Percentiles rank a stretch among this genome's conserved stretches.
phyloP scores from a whole-genome alignment of 2,113 vertebrate species.

The Triplophysa dalaica region DNA sequence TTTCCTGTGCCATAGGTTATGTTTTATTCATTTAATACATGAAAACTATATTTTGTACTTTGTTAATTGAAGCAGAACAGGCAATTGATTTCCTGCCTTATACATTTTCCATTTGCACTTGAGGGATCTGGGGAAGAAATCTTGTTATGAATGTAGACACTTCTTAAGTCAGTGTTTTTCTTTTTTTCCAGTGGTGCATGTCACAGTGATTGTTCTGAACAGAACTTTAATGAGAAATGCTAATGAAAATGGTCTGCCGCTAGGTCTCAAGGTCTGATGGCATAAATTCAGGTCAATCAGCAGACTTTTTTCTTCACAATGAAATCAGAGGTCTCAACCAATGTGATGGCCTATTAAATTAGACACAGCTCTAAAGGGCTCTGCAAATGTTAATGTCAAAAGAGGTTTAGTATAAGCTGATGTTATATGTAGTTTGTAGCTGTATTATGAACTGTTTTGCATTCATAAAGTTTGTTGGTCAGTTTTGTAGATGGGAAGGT shows the following conservation, averaged over 20 bases:
- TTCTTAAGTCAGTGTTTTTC: background rate
- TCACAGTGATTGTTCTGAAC: conserved; percentile 26
- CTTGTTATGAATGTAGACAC: conserved; percentile 23
- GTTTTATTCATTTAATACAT: conserved; percentile 7
- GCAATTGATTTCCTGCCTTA: conserved; percentile 2
- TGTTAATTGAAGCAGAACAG: conserved; percentile 46
- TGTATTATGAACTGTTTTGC: background rate
- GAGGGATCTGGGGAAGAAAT: background rate
- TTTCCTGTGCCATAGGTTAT: background rate
- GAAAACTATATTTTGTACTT: conserved; percentile 20
- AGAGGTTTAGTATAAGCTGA: background rate
- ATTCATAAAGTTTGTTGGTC: background rate
- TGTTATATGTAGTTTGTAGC: background rate
- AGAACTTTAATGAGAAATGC: conserved; percentile 37
- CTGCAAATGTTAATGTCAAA: conserved; percentile 17
- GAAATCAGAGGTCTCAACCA: conserved; percentile 16
- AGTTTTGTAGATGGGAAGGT: background rate
- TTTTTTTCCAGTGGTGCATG: conserved; percentile 1
- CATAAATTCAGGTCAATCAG: conserved; percentile 5
- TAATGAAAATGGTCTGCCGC: conserved; percentile 32
- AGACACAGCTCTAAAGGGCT: background rate
- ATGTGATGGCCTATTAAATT: conserved; percentile 12
- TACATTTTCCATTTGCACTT: background rate
- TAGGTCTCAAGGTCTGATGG: background rate
- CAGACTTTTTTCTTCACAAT: conserved; percentile 10